A percentile compares a stretch with the other conserved stretches of the same genome.
Evolutionary conservation across 2,113 vertebrate genomes (phyloP).

Genomic region (Gobiocypris rarus): DNA sequence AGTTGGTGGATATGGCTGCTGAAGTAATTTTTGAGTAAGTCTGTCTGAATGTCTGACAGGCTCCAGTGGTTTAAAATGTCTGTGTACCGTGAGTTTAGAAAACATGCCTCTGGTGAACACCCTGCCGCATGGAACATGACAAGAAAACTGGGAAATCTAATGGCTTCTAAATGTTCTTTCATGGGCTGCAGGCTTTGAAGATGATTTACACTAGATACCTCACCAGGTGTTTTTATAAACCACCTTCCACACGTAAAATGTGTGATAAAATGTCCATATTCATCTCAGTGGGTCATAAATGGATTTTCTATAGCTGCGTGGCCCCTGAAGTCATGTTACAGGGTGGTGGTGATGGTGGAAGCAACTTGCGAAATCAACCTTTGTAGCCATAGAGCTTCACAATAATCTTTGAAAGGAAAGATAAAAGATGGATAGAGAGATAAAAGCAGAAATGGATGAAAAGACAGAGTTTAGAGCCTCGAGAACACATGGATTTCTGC

Average conservation of each 20-base stretch:
- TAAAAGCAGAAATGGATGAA: conserved; percentile 14
- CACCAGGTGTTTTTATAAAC: conserved; percentile 7
- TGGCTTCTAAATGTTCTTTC: conserved; percentile 31
- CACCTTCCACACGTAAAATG: not conserved
- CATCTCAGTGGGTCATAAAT: conserved; percentile 10
- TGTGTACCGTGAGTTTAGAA: conserved; percentile 12
- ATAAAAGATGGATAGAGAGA: conserved; percentile 6
- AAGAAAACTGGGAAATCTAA: conserved; percentile 16
- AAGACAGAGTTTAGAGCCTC: conserved; percentile 12
- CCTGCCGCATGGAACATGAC: conserved; percentile 7
- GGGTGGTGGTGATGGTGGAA: not conserved
- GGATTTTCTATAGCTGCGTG: not conserved
- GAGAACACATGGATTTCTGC: conserved; percentile 1
- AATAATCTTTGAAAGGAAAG: conserved; percentile 25
- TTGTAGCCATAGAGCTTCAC: not conserved
- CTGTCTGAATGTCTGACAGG: conserved; percentile 18
- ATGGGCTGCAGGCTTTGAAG: not conserved
- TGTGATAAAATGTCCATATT: conserved; percentile 34
- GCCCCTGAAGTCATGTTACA: conserved; percentile 18
- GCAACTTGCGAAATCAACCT: not conserved
- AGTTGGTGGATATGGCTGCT: conserved; percentile 10
- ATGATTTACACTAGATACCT: not conserved
- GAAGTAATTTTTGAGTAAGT: conserved; percentile 13
- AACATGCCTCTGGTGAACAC: conserved; percentile 8
- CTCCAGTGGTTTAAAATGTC: conserved; percentile 23